Conservation (phyloP, 2,113 vertebrate species). For the Isichthys henryi region DNA sequence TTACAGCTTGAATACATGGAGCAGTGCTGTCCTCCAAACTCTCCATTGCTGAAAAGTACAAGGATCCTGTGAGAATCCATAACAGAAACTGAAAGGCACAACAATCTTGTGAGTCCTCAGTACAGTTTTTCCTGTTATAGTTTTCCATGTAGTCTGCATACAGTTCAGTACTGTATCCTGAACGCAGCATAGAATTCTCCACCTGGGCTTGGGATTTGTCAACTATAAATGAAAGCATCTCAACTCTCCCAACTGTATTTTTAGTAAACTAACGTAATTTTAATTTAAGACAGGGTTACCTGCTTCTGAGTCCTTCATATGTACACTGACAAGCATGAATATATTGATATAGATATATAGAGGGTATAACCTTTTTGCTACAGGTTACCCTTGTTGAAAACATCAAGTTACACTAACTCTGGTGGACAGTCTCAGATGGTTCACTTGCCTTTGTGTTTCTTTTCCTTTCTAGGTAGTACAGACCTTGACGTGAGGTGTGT, state of each 20-base stretch:
- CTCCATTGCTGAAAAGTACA: background rate
- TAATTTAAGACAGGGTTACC: background rate
- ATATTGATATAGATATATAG: background rate
- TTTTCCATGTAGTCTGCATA: background rate
- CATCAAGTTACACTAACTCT: background rate
- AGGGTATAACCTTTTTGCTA: background rate
- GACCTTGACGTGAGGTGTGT: background rate
- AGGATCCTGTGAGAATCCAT: background rate
- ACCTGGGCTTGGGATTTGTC: background rate
- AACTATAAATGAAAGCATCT: background rate
- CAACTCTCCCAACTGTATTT: background rate
- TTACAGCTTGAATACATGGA: background rate
- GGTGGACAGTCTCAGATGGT: background rate
- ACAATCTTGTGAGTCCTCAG: background rate
- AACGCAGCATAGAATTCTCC: background rate
- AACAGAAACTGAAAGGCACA: background rate
- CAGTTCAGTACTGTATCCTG: background rate
- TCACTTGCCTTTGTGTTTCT: background rate
- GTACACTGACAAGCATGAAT: background rate
- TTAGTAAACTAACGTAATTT: background rate
- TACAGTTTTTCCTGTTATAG: background rate
- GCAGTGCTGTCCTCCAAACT: background rate
- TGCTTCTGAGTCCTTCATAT: background rate
- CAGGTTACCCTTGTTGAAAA: background rate
- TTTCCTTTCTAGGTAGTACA: background rate